Base-by-base conservation (phyloP, 2,888 invertebrate genomes). In the Agonopterix arenella region DNA sequence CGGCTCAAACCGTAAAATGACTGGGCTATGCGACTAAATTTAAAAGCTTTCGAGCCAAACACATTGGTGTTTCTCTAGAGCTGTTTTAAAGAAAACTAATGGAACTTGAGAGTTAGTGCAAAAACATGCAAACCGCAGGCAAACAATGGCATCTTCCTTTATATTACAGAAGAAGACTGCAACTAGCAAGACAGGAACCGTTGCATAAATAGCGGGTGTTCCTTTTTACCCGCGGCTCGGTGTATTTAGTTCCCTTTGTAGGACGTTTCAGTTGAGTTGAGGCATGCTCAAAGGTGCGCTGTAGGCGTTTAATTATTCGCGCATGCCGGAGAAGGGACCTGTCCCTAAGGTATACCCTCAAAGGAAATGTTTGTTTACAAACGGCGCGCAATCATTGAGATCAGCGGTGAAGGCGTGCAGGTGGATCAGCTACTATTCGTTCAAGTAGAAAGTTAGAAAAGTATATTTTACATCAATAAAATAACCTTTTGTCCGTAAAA, bases 281-380 rank as follows among this genome's bases (percentile, higher is more conserved):
- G 73, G 65, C 66, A 64, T 61, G 70, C 69, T 81, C 78, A 81
- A 80, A 80, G 77, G 74, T 69, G 68, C 58, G 68, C 70, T 75
- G 66, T 54, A 72, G 72, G 70, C 73, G 70, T 83, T 82, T 80
- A 82, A 84, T 85, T 83, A 85, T 84, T 81, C 69, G 72, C 61
- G 68, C 70, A 67, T 66, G 72, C 63, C 62, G 68, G 70, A 66
- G 66, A 67, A 66, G 69, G 67, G 66, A 60, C 64, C 54, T n/a
- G 62, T 62, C 60, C 68, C 66, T 65, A 52, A 47, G 68, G 63
- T 66, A 67, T 58, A 62, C 64, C 66, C 61, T 56, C 46, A 49
- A 48, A 53, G 53, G 54, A 49, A 60, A 54, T 58, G 62, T 66
- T 66, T 70, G 66, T 70, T 68, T 69, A 63, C 62, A 67, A 70